These are phyloP conservation scores for Thripadectes ignobilis DNA, from an alignment of 2,797 vertebrate species.

Conservation along the genomic window DNA sequence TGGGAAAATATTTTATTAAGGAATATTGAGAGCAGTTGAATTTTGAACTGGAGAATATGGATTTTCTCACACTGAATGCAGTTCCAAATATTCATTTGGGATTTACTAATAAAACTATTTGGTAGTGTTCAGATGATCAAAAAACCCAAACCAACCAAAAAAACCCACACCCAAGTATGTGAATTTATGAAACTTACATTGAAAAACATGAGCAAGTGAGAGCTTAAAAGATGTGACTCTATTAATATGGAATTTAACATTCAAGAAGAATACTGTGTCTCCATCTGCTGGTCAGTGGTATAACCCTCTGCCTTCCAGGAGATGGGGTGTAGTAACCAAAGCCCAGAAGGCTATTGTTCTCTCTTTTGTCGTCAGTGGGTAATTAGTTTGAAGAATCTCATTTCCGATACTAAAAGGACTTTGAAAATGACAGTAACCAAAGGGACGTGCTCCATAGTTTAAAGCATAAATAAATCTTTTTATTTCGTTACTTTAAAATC, in stretches of 20 bases:
- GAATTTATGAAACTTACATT: not conserved
- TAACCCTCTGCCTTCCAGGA: slow-evolving; percentile 31
- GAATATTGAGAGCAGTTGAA: not conserved
- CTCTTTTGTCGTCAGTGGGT: not conserved
- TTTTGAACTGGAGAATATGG: not conserved
- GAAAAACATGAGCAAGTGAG: not conserved
- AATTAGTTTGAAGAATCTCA: not conserved
- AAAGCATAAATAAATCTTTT: not conserved
- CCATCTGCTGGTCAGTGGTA: slow-evolving; percentile 76
- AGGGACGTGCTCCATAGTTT: not conserved
- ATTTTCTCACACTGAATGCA: not conserved
- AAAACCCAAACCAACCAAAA: not conserved
- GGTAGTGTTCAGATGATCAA: not conserved
- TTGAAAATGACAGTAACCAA: slow-evolving; percentile 6
- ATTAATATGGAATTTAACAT: not conserved
- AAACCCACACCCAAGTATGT: not conserved
- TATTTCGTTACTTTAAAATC: not conserved
- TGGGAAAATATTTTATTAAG: not conserved
- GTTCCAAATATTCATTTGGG: not conserved
- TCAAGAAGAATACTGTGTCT: slow-evolving; percentile 79
- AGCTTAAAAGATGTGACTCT: not conserved
- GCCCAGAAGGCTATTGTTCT: not conserved
- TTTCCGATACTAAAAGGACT: not conserved
- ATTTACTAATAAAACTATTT: not conserved
- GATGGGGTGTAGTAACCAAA: not conserved